Conservation (phyloP, 2,888 invertebrate genomes). For the Acrobasis repandana region DNA sequence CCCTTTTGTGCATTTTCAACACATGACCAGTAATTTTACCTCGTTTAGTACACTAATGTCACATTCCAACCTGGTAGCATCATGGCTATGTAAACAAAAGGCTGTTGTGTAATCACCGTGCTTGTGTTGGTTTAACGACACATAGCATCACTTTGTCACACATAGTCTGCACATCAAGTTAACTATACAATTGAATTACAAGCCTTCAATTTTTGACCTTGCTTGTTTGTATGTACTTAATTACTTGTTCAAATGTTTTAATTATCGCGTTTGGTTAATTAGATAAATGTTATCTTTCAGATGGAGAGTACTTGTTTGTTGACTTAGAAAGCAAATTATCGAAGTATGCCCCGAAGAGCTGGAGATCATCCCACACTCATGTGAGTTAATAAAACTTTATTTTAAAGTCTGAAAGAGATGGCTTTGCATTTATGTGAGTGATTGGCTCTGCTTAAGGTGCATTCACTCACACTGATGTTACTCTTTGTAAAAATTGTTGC, state of each 20-base stretch:
- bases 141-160: conserved; percentile 42
- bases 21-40: not conserved
- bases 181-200: conserved; percentile 23
- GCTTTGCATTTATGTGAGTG: too few species aligned
- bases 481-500: too few species aligned
- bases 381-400: conserved; percentile 79
- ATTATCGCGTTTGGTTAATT: conserved; percentile 24
- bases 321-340: conserved; percentile 97
- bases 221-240: conserved; percentile 21
- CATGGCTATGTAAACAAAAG: conserved; percentile 50
- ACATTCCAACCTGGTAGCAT: conserved; percentile 38
- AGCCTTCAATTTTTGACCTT: conserved; percentile 15
- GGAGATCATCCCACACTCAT: conserved; percentile 96
- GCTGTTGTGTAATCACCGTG: conserved; percentile 54
- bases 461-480: too few species aligned
- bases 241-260: conserved; percentile 13
- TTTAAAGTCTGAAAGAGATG: conserved; percentile 9
- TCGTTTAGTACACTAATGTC: conserved; percentile 10
- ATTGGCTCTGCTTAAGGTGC: too few species aligned
- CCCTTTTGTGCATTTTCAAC: not conserved
- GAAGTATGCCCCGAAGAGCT: conserved; percentile 97
- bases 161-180: conserved; percentile 18
- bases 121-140: conserved; percentile 36
- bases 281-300: conserved; percentile 82
- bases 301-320: conserved; percentile 97